Base-by-base conservation (phyloP, 1,140 invertebrate genomes). In the Brachionus paranguensis region DNA sequence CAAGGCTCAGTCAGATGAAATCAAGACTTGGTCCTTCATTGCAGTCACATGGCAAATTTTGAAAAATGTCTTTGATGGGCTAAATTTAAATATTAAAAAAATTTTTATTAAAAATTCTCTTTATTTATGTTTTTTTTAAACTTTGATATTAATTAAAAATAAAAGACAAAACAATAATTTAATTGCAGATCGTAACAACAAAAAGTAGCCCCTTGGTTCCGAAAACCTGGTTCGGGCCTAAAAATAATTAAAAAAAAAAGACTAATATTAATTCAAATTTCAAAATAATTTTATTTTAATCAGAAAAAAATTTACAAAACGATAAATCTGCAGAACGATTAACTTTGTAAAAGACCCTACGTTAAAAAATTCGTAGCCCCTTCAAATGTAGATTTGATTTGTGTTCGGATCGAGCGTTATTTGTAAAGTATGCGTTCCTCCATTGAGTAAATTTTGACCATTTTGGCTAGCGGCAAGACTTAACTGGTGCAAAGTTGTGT, bases 381-480 rank as follows among this genome's bases (percentile, higher is more conserved):
- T 14, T 76, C 43, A 76, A 50, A 76, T 50, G 11, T 76, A 76
- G 12, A 76, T 76, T 76, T 47, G 43, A 14, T 76, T 76, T 50
- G 72, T 76, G 47, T 76, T 76, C 7, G 72, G 72, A 76, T 76
- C 72, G 14, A 76, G 72, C 12, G 72, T 76, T 76, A 76, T 76
- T 76, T 76, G 72, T 50, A 76, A 41, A 76, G 72, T 76, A 50
- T 76, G 72, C 11, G 72, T 76, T 29, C 37, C 47, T 4, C 20
- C 47, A 76, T 76, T 76, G 14, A 76, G 45, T 14, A 50, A 27
- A 76, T 50, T 76, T 76, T 76, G 72, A 76, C 27, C 41, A 43
- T 12, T 47, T 50, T 50, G 43, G 27, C 45, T 76, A n/a, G 72
- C 72, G 10, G 72, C 72, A 37, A 76, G 43, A 20, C 43, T 76